Percentiles rank a stretch among this genome's conserved stretches.
Evolutionary conservation across 2,113 vertebrate species (phyloP).

Genomic region (Atrichornis clamosus): DNA sequence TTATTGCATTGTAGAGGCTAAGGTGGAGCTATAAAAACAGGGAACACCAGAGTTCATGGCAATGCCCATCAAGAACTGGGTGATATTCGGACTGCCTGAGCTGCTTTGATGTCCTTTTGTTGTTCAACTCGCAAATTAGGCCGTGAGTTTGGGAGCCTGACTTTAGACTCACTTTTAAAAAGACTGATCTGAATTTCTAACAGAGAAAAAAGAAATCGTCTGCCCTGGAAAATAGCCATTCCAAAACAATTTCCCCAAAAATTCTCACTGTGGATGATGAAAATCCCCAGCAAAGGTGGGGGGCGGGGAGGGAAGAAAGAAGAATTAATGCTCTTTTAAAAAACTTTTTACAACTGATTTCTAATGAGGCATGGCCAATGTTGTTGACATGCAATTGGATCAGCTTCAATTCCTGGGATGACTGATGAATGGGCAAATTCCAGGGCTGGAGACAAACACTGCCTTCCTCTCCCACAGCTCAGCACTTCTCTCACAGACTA

Average conservation of each 20-base stretch:
- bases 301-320: background rate
- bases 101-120: background rate
- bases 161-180: background rate
- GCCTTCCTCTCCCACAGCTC: constrained; percentile 17
- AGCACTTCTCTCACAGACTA: constrained; percentile 15
- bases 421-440: constrained; percentile 42
- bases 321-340: constrained; percentile 28
- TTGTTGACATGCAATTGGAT: constrained; percentile 21
- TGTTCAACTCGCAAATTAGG: background rate
- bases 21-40: background rate
- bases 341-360: constrained; percentile 43
- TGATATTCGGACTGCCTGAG: background rate
- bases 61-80: background rate
- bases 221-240: constrained; percentile 3
- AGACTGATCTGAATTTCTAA: background rate
- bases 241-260: constrained; percentile 14
- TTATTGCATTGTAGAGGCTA: background rate
- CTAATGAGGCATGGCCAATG: constrained; percentile 36
- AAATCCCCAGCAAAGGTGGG: background rate
- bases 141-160: background rate
- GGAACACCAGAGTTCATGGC: background rate
- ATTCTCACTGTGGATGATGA: background rate
- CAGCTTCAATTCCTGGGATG: background rate
- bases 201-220: background rate
- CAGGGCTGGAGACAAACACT: background rate